Percentiles rank a stretch among this genome's conserved stretches.
Conservation (phyloP, 2,113 vertebrate species). For the Vanacampus margaritifer region DNA sequence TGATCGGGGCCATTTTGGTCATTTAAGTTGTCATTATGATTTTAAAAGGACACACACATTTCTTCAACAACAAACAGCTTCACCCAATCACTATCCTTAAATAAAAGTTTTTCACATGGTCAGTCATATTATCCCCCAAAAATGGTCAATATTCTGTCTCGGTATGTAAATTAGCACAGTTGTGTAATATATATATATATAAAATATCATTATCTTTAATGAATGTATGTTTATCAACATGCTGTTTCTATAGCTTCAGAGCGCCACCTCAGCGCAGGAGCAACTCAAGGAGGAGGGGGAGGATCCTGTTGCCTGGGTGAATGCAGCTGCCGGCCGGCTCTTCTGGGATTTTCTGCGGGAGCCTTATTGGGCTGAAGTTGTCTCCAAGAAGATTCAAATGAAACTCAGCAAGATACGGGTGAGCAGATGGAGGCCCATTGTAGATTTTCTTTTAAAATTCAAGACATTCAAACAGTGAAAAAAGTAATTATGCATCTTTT, state of each 20-base stretch:
- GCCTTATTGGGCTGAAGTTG: constrained; percentile 90
- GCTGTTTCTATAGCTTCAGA: constrained; percentile 43
- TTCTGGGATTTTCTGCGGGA: constrained; percentile 97
- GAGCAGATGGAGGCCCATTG: constrained; percentile 27
- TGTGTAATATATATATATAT: neutral
- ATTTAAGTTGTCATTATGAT: too few relatives aligned
- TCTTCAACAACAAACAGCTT: too few relatives aligned
- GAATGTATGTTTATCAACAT: neutral
- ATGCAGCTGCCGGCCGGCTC: constrained; percentile 86
- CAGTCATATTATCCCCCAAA: too few relatives aligned
- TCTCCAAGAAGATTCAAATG: constrained; percentile 99
- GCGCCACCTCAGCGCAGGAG: constrained; percentile 16
- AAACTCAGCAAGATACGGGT: constrained; percentile 99
- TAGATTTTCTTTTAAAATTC: neutral
- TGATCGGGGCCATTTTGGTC: too few relatives aligned
- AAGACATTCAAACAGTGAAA: neutral
- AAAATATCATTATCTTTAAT: too few relatives aligned
- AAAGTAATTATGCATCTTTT: neutral
- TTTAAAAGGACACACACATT: too few relatives aligned
- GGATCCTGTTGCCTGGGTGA: constrained; percentile 89
- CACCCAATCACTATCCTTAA: too few relatives aligned
- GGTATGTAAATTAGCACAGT: too few relatives aligned
- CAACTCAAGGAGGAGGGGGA: constrained; percentile 46
- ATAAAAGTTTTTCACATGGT: too few relatives aligned
- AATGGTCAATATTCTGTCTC: too few relatives aligned